Evolutionary conservation across 2,797 vertebrate species (phyloP).

Genomic region (Gallinago nigripennis): DNA sequence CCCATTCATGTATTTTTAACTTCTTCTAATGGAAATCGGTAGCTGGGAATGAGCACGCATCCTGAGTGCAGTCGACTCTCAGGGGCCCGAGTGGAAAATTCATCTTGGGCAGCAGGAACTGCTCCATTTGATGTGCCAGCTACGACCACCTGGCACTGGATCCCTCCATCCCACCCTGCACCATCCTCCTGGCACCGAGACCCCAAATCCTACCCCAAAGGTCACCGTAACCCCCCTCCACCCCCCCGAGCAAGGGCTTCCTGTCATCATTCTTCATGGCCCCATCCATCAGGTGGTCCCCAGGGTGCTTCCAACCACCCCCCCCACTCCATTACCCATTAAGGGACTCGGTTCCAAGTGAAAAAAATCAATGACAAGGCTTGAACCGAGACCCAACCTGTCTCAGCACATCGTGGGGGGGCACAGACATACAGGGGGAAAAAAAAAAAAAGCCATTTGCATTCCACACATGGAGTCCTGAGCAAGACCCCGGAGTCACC

Average conservation of each 20-base stretch:
- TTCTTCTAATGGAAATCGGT: not conserved
- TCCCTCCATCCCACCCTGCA: not conserved
- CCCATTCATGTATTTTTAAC: not conserved
- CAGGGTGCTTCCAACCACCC: not conserved
- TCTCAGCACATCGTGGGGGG: accelerated
- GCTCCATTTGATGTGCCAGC: not conserved
- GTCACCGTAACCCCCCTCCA: not conserved
- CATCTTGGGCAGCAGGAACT: not conserved
- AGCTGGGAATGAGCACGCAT: not conserved
- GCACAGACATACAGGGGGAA: too few species aligned
- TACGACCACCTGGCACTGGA: not conserved
- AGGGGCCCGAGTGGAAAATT: not conserved
- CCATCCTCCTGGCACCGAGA: accelerated
- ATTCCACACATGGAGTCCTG: not conserved
- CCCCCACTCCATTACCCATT: not conserved
- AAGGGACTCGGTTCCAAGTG: not conserved
- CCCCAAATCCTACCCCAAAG: not conserved
- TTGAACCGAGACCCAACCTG: not conserved
- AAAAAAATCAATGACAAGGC: not conserved
- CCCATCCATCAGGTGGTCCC: not conserved
- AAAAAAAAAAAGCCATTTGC: not conserved
- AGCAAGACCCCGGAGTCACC: not conserved
- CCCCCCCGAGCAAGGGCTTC: not conserved
- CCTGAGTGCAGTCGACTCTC: not conserved
- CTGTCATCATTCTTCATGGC: not conserved